A percentile compares a stretch with the other conserved stretches of the same genome.
Conservation (phyloP, 2,113 vertebrate genomes). For the Hydropotes inermis region DNA sequence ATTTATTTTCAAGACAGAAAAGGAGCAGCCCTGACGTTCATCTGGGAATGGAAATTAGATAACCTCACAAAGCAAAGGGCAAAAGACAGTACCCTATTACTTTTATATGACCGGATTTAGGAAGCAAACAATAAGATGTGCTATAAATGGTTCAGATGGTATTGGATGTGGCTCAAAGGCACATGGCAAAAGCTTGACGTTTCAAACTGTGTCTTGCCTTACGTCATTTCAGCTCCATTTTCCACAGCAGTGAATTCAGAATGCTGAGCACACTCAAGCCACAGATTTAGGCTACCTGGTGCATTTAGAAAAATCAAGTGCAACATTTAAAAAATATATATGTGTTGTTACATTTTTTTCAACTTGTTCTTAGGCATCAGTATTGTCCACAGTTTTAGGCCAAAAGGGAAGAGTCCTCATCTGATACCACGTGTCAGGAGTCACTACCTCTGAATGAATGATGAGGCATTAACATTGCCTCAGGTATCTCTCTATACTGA, state of each 20-base stretch:
- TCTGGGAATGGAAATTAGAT: conserved; percentile 48
- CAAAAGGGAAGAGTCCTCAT: background rate
- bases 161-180: background rate
- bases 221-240: conserved; percentile 13
- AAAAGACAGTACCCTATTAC: background rate
- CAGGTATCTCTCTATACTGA: background rate
- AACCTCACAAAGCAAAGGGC: conserved; percentile 43
- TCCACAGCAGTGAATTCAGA: background rate
- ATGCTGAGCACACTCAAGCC: background rate
- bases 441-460: background rate
- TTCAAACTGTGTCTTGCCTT: background rate
- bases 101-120: background rate
- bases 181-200: background rate
- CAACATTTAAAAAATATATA: background rate
- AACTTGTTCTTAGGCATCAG: background rate
- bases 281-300: background rate
- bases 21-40: background rate
- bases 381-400: background rate
- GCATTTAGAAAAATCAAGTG: background rate
- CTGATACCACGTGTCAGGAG: background rate
- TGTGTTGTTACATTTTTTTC: background rate
- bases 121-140: background rate
- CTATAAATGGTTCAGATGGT: conserved; percentile 3
- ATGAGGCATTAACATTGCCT: background rate
- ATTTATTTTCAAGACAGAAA: conserved; percentile 69